A percentile compares a stretch with the other conserved stretches of the same genome.
phyloP scores from a whole-genome alignment of 2,113 vertebrate genomes.

The Rhinopomastus cyanomelas region DNA sequence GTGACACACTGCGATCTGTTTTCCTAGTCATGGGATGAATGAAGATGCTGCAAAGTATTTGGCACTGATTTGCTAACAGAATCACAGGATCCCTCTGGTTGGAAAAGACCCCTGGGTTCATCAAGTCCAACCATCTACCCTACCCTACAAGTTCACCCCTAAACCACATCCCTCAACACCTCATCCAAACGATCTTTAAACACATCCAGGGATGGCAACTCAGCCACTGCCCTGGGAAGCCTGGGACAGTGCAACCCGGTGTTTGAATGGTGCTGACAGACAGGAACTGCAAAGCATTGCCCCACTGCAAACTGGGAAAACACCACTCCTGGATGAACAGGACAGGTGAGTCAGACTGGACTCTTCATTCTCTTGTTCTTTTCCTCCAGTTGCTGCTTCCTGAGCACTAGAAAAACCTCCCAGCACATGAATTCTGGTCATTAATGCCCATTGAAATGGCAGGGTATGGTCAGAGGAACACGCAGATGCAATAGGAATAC shows the following conservation, averaged over 20 bases:
- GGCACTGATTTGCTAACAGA: not conserved
- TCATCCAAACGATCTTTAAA: too few relatives aligned
- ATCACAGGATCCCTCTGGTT: too few relatives aligned
- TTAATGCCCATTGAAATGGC: fast-evolving
- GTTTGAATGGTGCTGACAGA: not conserved
- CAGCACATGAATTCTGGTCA: not conserved
- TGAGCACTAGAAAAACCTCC: not conserved
- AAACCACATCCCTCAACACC: too few relatives aligned
- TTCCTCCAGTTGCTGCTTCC: fast-evolving
- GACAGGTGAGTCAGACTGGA: not conserved
- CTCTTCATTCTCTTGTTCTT: fast-evolving
- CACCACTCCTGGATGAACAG: not conserved
- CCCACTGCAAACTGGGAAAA: not conserved
- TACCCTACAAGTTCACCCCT: too few relatives aligned
- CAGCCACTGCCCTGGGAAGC: too few relatives aligned
- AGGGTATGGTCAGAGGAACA: not conserved
- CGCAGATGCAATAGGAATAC: not conserved
- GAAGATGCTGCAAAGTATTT: not conserved
- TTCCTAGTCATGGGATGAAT: not conserved
- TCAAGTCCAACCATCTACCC: too few relatives aligned
- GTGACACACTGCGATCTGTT: not conserved
- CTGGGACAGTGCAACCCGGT: not conserved
- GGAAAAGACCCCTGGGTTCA: too few relatives aligned
- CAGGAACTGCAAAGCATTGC: not conserved
- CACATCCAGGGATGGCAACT: too few relatives aligned